phyloP scores from a whole-genome alignment of 1,140 invertebrate genomes.

The Physella acuta region DNA sequence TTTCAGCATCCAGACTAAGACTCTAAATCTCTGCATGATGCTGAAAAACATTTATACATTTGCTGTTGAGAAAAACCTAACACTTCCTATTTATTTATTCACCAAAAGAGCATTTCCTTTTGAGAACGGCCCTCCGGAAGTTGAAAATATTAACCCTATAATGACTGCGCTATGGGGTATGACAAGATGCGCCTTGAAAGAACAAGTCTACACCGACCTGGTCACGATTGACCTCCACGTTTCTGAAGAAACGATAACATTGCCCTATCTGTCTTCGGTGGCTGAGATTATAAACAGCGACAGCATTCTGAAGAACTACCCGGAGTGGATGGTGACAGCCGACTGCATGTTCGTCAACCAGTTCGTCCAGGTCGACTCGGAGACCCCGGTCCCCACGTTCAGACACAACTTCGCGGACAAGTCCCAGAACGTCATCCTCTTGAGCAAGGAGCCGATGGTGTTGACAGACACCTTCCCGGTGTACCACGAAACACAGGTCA shows the following conservation, averaged over 20 bases:
- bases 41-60: conserved; percentile 15
- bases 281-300: conserved; percentile 7
- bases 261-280: conserved; percentile 10
- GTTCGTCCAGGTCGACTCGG: conserved; percentile 25
- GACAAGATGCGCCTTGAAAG: conserved; percentile 25
- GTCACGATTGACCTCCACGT: conserved; percentile 24
- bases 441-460: conserved; percentile 14
- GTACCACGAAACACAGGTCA: neutral
- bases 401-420: conserved; percentile 23
- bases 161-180: conserved; percentile 32
- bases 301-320: conserved; percentile 14
- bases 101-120: conserved; percentile 25
- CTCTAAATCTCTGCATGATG: conserved; percentile 20
- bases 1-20: conserved; percentile 12
- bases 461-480: conserved; percentile 15
- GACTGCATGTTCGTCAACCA: conserved; percentile 25
- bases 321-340: conserved; percentile 21
- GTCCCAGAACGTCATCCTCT: conserved; percentile 17
- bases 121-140: neutral
- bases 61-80: conserved; percentile 18
- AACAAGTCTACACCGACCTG: conserved; percentile 26
- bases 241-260: conserved; percentile 9
- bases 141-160: conserved; percentile 23
- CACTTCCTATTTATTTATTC: conserved; percentile 21
- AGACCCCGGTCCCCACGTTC: conserved; percentile 22